A percentile compares a stretch with the other conserved stretches of the same genome.
These are phyloP conservation scores for Gymnocephalus cernua DNA, from an alignment of 2,113 vertebrate species.

Conservation along the genomic window DNA sequence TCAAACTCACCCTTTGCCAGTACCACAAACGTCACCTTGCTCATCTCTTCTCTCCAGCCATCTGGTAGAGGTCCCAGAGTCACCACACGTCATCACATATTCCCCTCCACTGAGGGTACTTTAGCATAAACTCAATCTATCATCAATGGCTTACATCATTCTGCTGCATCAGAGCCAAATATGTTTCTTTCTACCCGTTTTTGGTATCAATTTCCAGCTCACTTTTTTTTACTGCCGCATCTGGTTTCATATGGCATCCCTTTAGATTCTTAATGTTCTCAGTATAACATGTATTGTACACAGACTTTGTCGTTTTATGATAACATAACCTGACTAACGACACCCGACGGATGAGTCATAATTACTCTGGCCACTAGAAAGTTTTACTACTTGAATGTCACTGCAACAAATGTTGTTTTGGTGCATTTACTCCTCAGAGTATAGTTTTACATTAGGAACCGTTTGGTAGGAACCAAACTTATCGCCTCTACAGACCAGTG, in stretches of 20 bases:
- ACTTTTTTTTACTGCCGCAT: background rate
- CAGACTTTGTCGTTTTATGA: no score
- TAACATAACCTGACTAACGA: no score
- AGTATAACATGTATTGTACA: no score
- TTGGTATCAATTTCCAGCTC: background rate
- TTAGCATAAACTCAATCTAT: constrained; percentile 18
- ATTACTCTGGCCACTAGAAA: no score
- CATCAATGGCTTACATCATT: constrained; percentile 23
- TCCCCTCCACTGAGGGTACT: constrained; percentile 7
- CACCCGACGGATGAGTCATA: no score
- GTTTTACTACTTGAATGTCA: no score
- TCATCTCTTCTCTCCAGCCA: constrained; percentile 30
- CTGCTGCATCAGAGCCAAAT: background rate
- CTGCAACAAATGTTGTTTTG: no score
- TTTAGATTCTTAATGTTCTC: background rate
- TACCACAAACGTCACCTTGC: constrained; percentile 2
- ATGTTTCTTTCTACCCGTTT: background rate
- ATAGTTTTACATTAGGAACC: background rate
- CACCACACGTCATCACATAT: constrained; percentile 35
- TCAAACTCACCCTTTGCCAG: constrained; percentile 38
- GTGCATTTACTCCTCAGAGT: background rate
- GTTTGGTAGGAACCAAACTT: background rate
- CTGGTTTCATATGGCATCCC: background rate
- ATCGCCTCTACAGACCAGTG: background rate
- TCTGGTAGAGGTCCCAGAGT: constrained; percentile 42